phyloP scores from a whole-genome alignment of 1,140 invertebrate genomes.

The Brevipalpus yothersi region DNA sequence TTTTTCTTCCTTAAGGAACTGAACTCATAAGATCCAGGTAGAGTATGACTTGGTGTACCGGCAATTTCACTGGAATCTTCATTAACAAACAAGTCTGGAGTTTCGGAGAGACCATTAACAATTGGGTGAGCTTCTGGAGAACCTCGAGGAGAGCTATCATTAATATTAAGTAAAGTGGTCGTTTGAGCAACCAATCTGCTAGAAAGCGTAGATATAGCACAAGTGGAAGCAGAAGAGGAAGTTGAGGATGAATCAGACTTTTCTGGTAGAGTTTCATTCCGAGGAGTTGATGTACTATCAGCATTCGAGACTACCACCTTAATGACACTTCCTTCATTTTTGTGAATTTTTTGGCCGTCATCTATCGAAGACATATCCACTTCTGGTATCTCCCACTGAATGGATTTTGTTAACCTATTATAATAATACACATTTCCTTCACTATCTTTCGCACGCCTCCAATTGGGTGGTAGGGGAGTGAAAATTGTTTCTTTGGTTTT shows the following conservation, averaged over 20 bases:
- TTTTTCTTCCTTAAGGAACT: not conserved
- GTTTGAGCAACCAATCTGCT: not conserved
- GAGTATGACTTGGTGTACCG: not conserved
- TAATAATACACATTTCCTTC: conserved; percentile 74
- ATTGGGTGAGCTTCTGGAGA: not conserved
- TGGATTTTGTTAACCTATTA: not conserved
- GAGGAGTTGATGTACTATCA: not conserved
- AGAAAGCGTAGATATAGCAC: not conserved
- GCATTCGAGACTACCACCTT: not conserved
- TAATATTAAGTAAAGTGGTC: not conserved
- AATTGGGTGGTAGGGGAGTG: conserved; percentile 49
- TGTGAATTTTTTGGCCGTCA: not conserved
- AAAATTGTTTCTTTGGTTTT: conserved; percentile 21
- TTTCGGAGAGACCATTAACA: not conserved
- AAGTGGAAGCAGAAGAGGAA: not conserved
- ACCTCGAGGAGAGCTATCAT: not conserved
- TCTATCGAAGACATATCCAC: not conserved
- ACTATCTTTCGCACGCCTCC: conserved; percentile 53
- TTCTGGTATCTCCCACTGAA: conserved; percentile 6
- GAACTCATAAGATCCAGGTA: not conserved
- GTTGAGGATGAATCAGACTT: not conserved
- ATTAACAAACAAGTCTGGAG: conserved; percentile 3
- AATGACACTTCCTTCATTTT: not conserved
- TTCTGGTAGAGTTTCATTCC: not conserved
- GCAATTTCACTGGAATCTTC: conserved; percentile 5